Base-by-base conservation (phyloP, 2,797 vertebrate species). In the Enteromius radiatus region DNA sequence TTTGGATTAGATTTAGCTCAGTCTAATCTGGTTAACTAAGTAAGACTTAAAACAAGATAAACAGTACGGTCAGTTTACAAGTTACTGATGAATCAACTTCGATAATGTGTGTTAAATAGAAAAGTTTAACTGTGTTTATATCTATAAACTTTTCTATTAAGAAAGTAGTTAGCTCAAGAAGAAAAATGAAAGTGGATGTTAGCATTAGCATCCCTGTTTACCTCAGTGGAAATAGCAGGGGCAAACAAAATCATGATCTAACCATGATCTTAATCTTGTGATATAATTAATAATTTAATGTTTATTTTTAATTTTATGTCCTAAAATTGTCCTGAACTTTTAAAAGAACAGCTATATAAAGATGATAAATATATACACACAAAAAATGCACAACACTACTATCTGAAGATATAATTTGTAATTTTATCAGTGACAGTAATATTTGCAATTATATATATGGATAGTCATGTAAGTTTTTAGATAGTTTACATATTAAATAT, bases 1-100 rank as follows among this genome's bases (percentile, higher is more conserved):
- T 85, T 59, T 7, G 52, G 64, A 59, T 52, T 71, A 65, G 17
- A 15, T 54, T 56, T 28, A 41, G 28, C 36, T 36, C 47, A 21
- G 31, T 33, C 74, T 52, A n/a, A 68, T 47, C 31, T 49, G 23
- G 15, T 49, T n/a, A 70, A 52, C 49, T 8, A 4, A 52, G 47
- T 11, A 8, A 41, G 19, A 61, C 26, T 75, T 76, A 63, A 49
- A 61, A 23, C n/a, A 43, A 41, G 38, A 76, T 21, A 41, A 63
- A 75, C 49, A 21, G 49, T 52, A 52, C 0, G 6, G 19, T 52
- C 4, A 5, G 8, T 14, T 63, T 2, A 11, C 41, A 77, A 21
- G 47, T 54, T 54, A 73, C 19, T 45, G 15, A 6, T 28, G 3
- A 28, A 63, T n/a, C 5, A 21, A 63, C 38, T 33, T 33, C 47